phyloP scores from a whole-genome alignment of 2,797 vertebrate species.

The Sarcoramphus papa region DNA sequence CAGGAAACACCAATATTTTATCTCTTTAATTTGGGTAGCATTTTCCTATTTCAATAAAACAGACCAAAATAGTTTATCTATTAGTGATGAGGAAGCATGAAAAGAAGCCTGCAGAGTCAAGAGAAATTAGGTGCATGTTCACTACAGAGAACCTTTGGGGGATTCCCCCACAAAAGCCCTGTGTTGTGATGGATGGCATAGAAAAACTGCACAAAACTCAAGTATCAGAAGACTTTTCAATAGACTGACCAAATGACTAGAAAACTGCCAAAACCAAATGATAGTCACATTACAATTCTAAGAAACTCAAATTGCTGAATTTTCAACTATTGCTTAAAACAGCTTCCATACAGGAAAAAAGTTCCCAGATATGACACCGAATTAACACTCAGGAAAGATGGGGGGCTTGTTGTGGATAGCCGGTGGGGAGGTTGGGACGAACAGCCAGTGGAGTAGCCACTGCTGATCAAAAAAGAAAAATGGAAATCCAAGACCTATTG shows the following conservation, averaged over 20 bases:
- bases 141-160: neutral
- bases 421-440: neutral
- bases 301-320: neutral
- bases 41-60: neutral
- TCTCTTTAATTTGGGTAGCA: neutral
- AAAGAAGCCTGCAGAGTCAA: neutral
- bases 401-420: neutral
- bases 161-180: neutral
- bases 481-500: neutral
- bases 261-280: neutral
- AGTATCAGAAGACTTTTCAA: neutral
- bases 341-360: neutral
- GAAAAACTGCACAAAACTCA: neutral
- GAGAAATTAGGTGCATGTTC: neutral
- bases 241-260: neutral
- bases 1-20: neutral
- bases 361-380: neutral
- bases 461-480: neutral
- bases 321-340: neutral
- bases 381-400: neutral
- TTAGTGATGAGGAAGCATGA: neutral
- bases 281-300: neutral
- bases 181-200: neutral
- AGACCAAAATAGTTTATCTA: neutral
- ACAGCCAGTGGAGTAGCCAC: neutral